A percentile compares a stretch with the other conserved stretches of the same genome.
These are phyloP conservation scores for Spondyliosoma cantharus DNA, from an alignment of 2,797 vertebrate genomes.

Conservation along the genomic window DNA sequence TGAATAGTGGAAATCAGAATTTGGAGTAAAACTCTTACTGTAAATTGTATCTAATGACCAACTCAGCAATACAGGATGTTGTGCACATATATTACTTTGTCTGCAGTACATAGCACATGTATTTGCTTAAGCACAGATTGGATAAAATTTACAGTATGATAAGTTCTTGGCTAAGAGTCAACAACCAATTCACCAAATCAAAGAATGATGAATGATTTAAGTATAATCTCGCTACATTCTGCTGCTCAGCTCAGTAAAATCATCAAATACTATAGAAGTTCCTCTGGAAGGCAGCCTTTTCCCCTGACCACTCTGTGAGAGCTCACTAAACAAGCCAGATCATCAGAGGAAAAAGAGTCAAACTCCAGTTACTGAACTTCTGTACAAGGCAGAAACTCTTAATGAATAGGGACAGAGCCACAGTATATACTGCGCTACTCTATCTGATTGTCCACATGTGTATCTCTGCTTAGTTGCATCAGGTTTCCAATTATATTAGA, in stretches of 20 bases:
- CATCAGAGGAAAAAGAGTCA: conserved; percentile 60
- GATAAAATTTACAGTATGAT: conserved; percentile 28
- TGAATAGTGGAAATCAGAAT: not conserved
- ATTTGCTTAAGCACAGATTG: conserved; percentile 19
- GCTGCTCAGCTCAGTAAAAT: conserved; percentile 46
- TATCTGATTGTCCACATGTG: conserved; percentile 43
- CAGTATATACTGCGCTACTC: conserved; percentile 19
- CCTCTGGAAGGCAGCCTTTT: conserved; percentile 53
- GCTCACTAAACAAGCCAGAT: conserved; percentile 53
- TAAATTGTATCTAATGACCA: conserved; percentile 7
- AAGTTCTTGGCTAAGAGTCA: not conserved
- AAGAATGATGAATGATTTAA: conserved; percentile 37
- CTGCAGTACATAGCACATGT: conserved; percentile 3
- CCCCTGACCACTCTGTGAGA: conserved; percentile 55
- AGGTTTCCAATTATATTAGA: conserved; percentile 23
- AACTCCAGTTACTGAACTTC: conserved; percentile 51
- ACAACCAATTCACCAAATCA: not conserved
- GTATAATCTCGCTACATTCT: conserved; percentile 43
- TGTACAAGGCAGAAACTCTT: conserved; percentile 51
- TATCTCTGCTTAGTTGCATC: conserved; percentile 23
- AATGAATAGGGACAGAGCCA: conserved; percentile 51
- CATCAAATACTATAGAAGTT: conserved; percentile 30
- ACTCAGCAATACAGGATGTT: conserved; percentile 2
- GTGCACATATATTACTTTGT: not conserved
- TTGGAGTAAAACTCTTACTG: conserved; percentile 4